Evolutionary conservation across 1,140 invertebrate genomes (phyloP), one percentile per base, ranked within the genome.

Genomic region (Bombus waltoni): DNA sequence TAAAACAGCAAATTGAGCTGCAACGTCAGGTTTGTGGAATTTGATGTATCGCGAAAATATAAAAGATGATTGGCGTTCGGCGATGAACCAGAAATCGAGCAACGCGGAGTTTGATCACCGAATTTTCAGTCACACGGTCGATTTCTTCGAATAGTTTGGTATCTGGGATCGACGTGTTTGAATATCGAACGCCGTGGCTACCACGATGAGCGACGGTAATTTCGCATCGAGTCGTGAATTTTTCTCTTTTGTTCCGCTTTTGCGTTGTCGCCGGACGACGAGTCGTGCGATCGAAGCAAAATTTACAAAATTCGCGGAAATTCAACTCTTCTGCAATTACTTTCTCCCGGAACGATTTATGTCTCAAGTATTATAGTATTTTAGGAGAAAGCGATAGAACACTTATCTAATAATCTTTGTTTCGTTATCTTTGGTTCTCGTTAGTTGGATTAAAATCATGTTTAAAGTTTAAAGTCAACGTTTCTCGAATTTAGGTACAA

Each of bases 101-200:
- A 70, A 28, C 11, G 78, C 35, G 65, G 4, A 22, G 40, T 18
- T 81, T 22, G 22, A 73, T 35, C 70, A 44, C n/a, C 11, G 32
- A 13, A 73, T 73, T 62, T 44, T n/a, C 53, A 32, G 53, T 72
- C 38, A 40, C 70, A 62, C 53, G 70, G 22, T 74, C 53, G 53
- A 62, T 62, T 81, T 81, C 70, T 74, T n/a, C 40, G 80, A 62
- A 74, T 47, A 62, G 80, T 44, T 62, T 74, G 38, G n/a, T n/a
- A 42, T 44, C 38, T 25, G 28, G 47, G n/a, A 35, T 53, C 68
- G 18, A 6, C 32, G 47, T 72, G 59, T 47, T 81, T 42, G 44
- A 42, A 81, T n/a, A 47, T 11, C 25, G 47, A 81, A 40, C 72
- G 53, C 47, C 47, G 47, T 57, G 44, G 42, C 35, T 44, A 53